Evolutionary conservation across 2,888 invertebrate species (phyloP).

Genomic region (Theodoxus fluviatilis): DNA sequence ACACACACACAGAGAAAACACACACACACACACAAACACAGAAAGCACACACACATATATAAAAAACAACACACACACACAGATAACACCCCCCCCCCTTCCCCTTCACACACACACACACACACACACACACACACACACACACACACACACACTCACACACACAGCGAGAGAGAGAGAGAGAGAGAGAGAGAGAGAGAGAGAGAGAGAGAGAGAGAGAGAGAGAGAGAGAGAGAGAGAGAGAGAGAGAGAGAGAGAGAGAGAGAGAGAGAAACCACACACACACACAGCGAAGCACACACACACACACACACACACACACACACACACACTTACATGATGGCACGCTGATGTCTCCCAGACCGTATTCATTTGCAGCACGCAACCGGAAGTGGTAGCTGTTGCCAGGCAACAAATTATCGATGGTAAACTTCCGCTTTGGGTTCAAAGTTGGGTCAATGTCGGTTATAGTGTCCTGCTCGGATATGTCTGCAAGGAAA

Average conservation of each 20-base stretch:
- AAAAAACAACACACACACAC: background rate
- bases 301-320: background rate
- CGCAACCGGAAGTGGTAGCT: conserved; percentile 53
- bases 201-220: conserved; percentile 1
- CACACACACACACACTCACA: no score
- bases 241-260: background rate
- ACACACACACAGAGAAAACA: background rate
- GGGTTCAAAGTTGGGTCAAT: no score
- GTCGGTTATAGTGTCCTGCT: no score
- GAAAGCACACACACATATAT: background rate
- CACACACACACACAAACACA: background rate
- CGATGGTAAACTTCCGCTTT: no score
- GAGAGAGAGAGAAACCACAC: background rate
- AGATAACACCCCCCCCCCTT: background rate
- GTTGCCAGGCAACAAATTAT: no score
- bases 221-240: background rate
- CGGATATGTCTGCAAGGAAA: no score
- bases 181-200: background rate
- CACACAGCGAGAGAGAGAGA: no score
- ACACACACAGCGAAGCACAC: background rate
- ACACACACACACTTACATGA: conserved; percentile 39
- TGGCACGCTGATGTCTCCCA: conserved; percentile 81
- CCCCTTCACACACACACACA: background rate
- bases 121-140: no score
- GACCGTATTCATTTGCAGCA: conserved; percentile 81